Evolutionary conservation across 1,140 invertebrate genomes (phyloP), one percentile per base, ranked within the genome.

Genomic region (Manduca sexta): DNA sequence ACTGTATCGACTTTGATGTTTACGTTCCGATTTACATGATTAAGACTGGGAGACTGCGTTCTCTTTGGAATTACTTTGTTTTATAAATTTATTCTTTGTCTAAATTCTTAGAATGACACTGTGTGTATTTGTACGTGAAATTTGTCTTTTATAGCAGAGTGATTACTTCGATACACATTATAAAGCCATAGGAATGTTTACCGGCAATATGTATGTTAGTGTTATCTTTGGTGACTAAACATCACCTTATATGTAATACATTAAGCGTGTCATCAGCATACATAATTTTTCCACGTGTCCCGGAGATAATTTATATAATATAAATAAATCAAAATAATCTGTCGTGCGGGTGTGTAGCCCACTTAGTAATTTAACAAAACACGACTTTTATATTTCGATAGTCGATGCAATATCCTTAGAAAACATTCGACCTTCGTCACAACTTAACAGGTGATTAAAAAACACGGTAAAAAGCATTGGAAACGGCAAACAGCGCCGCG

Each of bases 401-500:
- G 21, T 14, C 21, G 29, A 30, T 37, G 21, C 40, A 43, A 59
- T 55, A 54, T 64, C 60, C 49, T 64, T 69, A 69, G 60, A 73
- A 69, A 71, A 71, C 60, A 67, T 51, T 54, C 51, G 67, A 69
- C 70, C 69, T 67, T 76, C 74, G 70, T 73, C 72, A 78, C 61
- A 52, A 54, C 44, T 51, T 59, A 68, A 71, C 72, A 68, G 65
- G 68, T 70, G 66, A 72, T 67, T 66, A 60, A 63, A 73, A 74
- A 75, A 69, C 59, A 72, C 56, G 50, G 56, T 60, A 50, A 57
- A 61, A 72, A 48, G 52, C 47, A 62, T 66, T 62, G 41, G 43
- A 49, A 63, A 69, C 64, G 55, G 63, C 70, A 66, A 69, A 72
- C 64, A 66, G 53, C 49, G 54, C 65, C 65, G 69, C 61, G 52